phyloP scores from a whole-genome alignment of 2,797 vertebrate species.

The Gambelia wislizenii region DNA sequence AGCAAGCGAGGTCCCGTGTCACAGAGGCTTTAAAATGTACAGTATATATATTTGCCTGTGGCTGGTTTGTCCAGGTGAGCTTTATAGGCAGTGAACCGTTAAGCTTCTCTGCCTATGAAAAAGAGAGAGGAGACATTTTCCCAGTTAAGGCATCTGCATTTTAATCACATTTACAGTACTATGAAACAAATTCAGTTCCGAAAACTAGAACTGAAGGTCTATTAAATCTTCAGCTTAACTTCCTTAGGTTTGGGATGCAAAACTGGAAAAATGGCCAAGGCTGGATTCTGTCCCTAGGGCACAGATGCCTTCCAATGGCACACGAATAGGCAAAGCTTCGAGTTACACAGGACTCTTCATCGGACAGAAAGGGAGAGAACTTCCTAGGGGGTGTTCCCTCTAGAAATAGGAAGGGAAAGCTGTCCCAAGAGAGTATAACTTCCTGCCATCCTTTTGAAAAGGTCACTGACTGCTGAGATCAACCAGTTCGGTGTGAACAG shows the following conservation, averaged over 20 bases:
- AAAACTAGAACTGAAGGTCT: too few species aligned
- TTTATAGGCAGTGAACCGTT: background rate
- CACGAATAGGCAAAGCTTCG: background rate
- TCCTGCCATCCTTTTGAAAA: background rate
- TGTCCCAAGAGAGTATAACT: too few species aligned
- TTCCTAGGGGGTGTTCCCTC: background rate
- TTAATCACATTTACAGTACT: background rate
- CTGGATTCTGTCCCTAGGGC: background rate
- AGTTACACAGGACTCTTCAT: background rate
- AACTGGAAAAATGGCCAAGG: too few species aligned
- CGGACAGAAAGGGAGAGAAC: background rate
- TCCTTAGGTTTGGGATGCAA: background rate
- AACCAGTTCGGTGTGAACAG: too few species aligned
- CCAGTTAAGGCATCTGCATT: background rate
- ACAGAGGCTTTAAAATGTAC: too few species aligned
- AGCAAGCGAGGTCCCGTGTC: conserved; percentile 1
- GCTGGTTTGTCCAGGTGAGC: conserved; percentile 14
- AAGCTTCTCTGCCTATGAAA: background rate
- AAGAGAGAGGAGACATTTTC: background rate
- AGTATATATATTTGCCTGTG: background rate
- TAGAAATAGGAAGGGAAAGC: background rate
- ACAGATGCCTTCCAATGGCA: background rate
- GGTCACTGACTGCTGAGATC: background rate
- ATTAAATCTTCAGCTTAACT: too few species aligned
- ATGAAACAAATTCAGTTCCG: background rate